These are phyloP conservation scores for Hyles vespertilio DNA, from an alignment of 1,140 invertebrate species.

Conservation along the genomic window DNA sequence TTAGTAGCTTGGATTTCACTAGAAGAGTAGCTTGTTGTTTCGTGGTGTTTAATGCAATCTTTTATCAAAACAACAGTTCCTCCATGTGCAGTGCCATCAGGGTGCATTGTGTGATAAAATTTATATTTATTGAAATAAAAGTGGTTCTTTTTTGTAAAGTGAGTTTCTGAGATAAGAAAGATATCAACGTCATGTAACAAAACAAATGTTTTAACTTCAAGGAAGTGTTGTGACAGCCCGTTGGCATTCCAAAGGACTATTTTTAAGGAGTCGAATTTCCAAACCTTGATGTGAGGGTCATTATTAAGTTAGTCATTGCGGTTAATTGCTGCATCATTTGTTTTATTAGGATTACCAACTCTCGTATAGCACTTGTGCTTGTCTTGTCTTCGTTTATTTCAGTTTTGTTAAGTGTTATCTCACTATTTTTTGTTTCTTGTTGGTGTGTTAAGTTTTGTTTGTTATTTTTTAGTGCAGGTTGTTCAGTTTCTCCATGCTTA, in stretches of 20 bases:
- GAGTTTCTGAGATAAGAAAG: conserved; percentile 19
- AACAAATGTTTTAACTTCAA: conserved; percentile 14
- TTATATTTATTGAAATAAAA: conserved; percentile 13
- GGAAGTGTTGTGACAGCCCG: conserved; percentile 15
- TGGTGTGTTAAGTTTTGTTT: no score
- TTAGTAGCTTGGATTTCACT: conserved; percentile 29
- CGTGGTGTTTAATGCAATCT: conserved; percentile 20
- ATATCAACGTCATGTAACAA: conserved; percentile 15
- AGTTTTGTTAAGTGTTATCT: no score
- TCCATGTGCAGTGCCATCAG: conserved; percentile 12
- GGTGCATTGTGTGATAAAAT: conserved; percentile 20
- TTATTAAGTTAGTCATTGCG: conserved; percentile 11
- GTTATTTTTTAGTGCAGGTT: no score
- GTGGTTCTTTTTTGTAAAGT: conserved; percentile 19
- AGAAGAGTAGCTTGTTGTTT: conserved; percentile 1
- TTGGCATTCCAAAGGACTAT: conserved; percentile 21
- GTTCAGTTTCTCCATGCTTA: no score
- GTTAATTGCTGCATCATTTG: conserved; percentile 15
- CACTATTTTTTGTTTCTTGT: no score
- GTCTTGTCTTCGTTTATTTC: no score
- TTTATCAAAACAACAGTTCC: conserved; percentile 8
- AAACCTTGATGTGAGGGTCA: conserved; percentile 3
- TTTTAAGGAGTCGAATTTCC: conserved; percentile 12
- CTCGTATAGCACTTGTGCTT: neutral
- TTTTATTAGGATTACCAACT: conserved; percentile 8